These are phyloP conservation scores for Paguma larvata DNA, from an alignment of 2,797 vertebrate species.

Conservation along the genomic window DNA sequence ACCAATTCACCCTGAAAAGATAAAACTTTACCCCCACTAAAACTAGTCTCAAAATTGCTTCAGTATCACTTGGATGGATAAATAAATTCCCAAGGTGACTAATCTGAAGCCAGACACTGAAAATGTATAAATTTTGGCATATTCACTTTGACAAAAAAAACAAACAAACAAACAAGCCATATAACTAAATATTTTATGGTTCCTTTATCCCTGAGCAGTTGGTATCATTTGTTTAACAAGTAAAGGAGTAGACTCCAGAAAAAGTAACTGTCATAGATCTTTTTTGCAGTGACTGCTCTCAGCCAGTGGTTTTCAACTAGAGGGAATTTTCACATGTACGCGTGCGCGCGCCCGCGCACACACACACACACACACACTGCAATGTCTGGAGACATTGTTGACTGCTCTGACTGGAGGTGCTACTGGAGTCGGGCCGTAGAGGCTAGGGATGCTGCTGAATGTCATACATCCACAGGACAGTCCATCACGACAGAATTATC, in stretches of 20 bases:
- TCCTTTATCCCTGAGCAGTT: neutral
- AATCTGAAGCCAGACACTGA: conserved; percentile 51
- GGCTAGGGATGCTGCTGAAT: neutral
- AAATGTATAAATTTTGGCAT: conserved; percentile 30
- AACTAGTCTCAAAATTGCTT: conserved; percentile 56
- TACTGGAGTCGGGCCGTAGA: neutral
- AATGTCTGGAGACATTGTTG: neutral
- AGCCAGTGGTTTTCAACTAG: neutral
- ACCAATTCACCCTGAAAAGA: conserved; percentile 45
- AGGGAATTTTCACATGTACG: neutral
- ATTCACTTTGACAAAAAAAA: conserved; percentile 29
- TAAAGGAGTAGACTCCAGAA: neutral
- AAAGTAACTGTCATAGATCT: neutral
- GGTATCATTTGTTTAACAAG: neutral
- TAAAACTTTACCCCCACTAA: neutral
- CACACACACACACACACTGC: neutral
- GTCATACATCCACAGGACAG: neutral
- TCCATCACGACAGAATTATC: neutral
- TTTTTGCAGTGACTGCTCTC: neutral
- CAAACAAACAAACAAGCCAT: neutral
- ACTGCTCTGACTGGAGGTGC: neutral
- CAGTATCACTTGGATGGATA: conserved; percentile 11
- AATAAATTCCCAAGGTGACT: conserved; percentile 57
- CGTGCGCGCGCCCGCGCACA: neutral
- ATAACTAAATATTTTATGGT: conserved; percentile 25